A percentile compares a stretch with the other conserved stretches of the same genome.
These are phyloP conservation scores for Octodonta nipae DNA, from an alignment of 2,888 invertebrate genomes.

Conservation along the genomic window DNA sequence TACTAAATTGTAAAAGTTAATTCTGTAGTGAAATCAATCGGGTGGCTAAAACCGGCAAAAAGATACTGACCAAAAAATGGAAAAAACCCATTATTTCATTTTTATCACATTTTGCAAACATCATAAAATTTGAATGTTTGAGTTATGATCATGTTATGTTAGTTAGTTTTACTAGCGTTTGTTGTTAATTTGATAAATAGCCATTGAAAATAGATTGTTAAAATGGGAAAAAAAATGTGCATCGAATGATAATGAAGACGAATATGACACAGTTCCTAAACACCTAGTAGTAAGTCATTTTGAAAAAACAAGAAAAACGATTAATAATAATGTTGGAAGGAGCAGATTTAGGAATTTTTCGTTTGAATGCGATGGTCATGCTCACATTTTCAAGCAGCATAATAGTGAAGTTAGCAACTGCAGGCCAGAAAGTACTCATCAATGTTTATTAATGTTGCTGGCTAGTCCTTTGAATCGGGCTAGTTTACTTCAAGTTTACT, in stretches of 20 bases:
- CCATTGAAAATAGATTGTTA: no score
- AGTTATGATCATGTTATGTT: no score
- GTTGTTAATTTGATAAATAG: no score
- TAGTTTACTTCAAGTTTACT: constrained; percentile 86
- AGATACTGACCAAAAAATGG: no score
- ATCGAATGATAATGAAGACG: constrained; percentile 50
- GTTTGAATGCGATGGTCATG: constrained; percentile 88
- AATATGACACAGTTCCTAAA: constrained; percentile 65
- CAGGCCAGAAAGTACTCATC: constrained; percentile 93
- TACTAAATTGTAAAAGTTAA: no score
- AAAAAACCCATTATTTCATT: no score
- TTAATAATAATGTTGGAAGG: constrained; percentile 85
- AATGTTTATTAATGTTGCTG: constrained; percentile 91
- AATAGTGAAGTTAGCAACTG: constrained; percentile 77
- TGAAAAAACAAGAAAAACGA: constrained; percentile 75
- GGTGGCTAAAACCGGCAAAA: no score
- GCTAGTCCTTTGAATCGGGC: constrained; percentile 95
- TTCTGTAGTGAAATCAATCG: no score
- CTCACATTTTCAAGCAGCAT: constrained; percentile 67
- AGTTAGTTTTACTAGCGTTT: no score
- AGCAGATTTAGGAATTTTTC: constrained; percentile 90
- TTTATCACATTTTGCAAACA: no score
- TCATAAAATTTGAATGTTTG: no score
- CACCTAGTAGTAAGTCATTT: constrained; percentile 67
- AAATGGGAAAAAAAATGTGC: no score